Conservation (phyloP, 2,113 vertebrate genomes). For the Pollimyrus isidori region DNA sequence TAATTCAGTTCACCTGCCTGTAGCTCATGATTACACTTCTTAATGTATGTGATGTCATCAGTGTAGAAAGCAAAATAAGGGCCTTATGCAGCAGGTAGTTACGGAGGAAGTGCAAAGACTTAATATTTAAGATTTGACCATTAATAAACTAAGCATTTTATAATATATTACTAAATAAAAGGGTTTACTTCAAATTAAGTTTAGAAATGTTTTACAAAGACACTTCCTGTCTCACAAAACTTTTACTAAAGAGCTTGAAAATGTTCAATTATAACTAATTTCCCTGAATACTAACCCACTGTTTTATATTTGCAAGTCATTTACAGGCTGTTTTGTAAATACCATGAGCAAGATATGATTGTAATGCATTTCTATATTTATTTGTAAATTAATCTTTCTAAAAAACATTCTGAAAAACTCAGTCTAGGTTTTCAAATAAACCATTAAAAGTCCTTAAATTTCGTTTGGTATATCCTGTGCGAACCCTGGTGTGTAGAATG, state of each 20-base stretch:
- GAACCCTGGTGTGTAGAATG: neutral
- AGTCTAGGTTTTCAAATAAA: neutral
- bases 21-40: neutral
- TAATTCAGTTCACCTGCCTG: neutral
- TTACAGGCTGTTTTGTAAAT: neutral
- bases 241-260: neutral
- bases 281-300: neutral
- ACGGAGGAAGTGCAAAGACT: neutral
- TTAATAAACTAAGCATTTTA: neutral
- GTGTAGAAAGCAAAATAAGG: neutral
- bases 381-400: neutral
- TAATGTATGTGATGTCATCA: neutral
- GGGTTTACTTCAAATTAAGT: neutral
- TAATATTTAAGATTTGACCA: neutral
- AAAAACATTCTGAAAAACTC: neutral
- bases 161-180: neutral
- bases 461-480: neutral
- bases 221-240: neutral
- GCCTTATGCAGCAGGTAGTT: neutral
- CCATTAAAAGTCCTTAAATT: constrained; percentile 1
- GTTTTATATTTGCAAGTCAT: neutral
- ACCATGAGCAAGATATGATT: neutral
- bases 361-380: neutral
- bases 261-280: neutral
- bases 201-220: neutral